phyloP scores from a whole-genome alignment of 92 coral and sea anemone genomes.

The Diadumene lineata region DNA sequence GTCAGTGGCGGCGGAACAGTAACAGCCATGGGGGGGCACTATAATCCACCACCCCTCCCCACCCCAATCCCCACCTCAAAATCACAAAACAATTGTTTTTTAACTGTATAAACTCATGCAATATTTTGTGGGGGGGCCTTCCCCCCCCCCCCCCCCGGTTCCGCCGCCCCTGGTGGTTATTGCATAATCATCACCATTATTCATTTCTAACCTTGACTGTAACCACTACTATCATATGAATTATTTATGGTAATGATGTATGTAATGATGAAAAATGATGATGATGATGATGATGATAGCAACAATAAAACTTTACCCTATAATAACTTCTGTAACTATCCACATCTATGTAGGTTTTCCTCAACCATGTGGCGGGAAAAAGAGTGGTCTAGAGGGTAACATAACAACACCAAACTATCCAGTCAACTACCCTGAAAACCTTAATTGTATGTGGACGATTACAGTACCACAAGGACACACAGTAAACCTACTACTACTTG shows the following conservation, averaged over 20 bases:
- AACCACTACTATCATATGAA: too few species aligned
- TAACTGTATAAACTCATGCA: too few species aligned
- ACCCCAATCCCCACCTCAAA: too few species aligned
- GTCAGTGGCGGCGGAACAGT: too few species aligned
- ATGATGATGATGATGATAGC: neutral
- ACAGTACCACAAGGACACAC: slow-evolving; percentile 60
- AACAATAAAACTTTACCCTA: neutral
- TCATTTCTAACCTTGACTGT: too few species aligned
- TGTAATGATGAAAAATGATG: neutral
- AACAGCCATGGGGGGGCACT: too few species aligned
- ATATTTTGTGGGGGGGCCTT: too few species aligned
- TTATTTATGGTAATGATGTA: neutral
- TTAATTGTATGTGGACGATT: slow-evolving; percentile 78
- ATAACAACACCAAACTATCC: slow-evolving; percentile 81
- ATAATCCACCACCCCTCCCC: too few species aligned
- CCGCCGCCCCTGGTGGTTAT: too few species aligned
- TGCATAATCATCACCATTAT: too few species aligned
- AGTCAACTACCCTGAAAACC: slow-evolving; percentile 42
- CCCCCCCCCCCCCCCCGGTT: too few species aligned
- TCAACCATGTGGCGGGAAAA: slow-evolving; percentile 14
- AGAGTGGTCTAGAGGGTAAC: slow-evolving; percentile 45
- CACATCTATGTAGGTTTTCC: neutral
- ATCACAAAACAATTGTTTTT: too few species aligned
- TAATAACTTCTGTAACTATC: neutral
- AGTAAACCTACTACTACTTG: slow-evolving; percentile 48